Conservation (phyloP, 2,888 invertebrate species). For the Lithosia quadra region DNA sequence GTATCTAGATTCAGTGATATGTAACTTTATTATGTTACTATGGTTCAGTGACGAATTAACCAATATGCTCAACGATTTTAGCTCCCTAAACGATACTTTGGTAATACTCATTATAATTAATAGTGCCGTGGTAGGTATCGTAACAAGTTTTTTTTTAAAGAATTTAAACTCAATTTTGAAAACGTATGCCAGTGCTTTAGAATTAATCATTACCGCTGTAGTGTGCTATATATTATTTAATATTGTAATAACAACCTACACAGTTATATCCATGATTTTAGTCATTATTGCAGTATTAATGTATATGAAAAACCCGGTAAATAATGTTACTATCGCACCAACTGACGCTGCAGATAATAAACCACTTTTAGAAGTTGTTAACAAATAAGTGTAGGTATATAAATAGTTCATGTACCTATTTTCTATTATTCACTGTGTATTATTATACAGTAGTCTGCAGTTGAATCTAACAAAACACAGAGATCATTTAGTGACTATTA, state of each 20-base stretch:
- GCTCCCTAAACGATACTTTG: conserved; percentile 88
- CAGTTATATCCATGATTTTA: conserved; percentile 92
- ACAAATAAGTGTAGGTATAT: conserved; percentile 13
- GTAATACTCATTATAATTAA: conserved; percentile 94
- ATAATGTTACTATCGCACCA: conserved; percentile 70
- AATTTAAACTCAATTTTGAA: conserved; percentile 97
- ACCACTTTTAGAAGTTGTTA: conserved; percentile 67
- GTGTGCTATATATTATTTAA: conserved; percentile 94
- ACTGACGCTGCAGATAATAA: conserved; percentile 61
- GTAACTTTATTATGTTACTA: conserved; percentile 92
- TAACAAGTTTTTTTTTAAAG: conserved; percentile 97
- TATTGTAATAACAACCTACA: conserved; percentile 94
- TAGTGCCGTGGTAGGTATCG: conserved; percentile 96
- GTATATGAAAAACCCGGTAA: conserved; percentile 96
- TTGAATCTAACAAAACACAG: background rate
- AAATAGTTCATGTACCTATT: background rate
- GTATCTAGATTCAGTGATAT: conserved; percentile 97
- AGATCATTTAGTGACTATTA: background rate
- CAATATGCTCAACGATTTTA: conserved; percentile 87
- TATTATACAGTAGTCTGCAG: background rate
- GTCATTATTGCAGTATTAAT: conserved; percentile 94
- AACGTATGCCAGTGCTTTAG: conserved; percentile 97
- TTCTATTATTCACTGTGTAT: background rate
- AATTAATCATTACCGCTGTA: conserved; percentile 95
- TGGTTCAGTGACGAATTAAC: conserved; percentile 88